Percentiles rank a stretch among this genome's conserved stretches.
These are phyloP conservation scores for Drosophila micromelanica DNA, from an alignment of 1,140 invertebrate species.

Conservation along the genomic window DNA sequence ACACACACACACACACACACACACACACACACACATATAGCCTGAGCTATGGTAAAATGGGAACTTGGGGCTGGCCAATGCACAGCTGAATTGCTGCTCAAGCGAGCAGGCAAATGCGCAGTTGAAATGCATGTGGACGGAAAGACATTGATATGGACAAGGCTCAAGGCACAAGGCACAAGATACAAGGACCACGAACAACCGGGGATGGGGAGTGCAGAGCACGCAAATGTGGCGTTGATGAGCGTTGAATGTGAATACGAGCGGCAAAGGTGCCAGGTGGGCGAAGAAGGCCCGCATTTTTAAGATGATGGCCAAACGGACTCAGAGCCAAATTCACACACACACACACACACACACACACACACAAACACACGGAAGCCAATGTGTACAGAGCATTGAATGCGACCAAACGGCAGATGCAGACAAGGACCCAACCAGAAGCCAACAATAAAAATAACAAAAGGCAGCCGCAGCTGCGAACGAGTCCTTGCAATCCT, in stretches of 20 bases:
- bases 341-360: conserved; percentile 1
- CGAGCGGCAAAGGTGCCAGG: conserved; percentile 28
- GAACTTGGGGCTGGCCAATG: background rate
- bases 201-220: background rate
- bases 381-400: conserved; percentile 42
- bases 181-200: background rate
- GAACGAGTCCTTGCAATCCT: conserved; percentile 9
- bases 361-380: conserved; percentile 4
- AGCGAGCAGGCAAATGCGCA: conserved; percentile 16
- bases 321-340: too few relatives aligned
- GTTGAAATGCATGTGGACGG: conserved; percentile 63
- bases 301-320: conserved; percentile 8
- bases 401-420: conserved; percentile 6
- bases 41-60: too few relatives aligned
- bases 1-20: background rate
- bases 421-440: conserved; percentile 14
- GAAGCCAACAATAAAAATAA: conserved; percentile 50
- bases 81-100: conserved; percentile 65
- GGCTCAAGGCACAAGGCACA: conserved; percentile 2
- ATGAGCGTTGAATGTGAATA: conserved; percentile 64
- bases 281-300: conserved; percentile 6
- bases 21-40: conserved; percentile 6
- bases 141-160: conserved; percentile 10
- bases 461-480: conserved; percentile 41
- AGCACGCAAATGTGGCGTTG: conserved; percentile 76